phyloP scores from a whole-genome alignment of 2,797 vertebrate genomes.

The Molothrus aeneus region DNA sequence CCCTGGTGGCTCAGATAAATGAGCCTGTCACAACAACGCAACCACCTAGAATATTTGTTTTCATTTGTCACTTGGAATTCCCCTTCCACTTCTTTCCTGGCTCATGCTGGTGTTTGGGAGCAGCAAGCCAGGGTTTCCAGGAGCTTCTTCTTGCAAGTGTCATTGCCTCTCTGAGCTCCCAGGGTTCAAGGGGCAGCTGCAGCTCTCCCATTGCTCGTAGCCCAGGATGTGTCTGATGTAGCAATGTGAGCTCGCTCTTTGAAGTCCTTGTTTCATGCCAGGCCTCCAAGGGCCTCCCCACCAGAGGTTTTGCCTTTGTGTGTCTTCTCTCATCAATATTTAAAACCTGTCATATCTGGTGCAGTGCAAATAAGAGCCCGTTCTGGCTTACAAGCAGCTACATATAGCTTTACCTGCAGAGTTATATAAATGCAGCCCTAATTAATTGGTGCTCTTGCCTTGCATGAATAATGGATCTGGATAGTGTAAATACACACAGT shows the following conservation, averaged over 20 bases:
- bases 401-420: slow-evolving; percentile 32
- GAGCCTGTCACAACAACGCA: slow-evolving; percentile 33
- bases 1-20: slow-evolving; percentile 53
- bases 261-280: slow-evolving; percentile 34
- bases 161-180: not conserved
- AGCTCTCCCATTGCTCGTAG: not conserved
- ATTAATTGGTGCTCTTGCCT: slow-evolving; percentile 38
- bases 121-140: not conserved
- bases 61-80: slow-evolving; percentile 34
- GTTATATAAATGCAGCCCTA: slow-evolving; percentile 40
- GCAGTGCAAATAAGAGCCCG: not conserved
- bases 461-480: slow-evolving; percentile 33
- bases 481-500: slow-evolving; percentile 35
- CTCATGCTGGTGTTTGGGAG: not conserved
- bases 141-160: not conserved
- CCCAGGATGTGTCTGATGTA: not conserved
- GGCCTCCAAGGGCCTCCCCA: not conserved
- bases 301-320: slow-evolving; percentile 9
- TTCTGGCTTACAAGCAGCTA: not conserved
- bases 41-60: slow-evolving; percentile 36
- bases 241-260: not conserved
- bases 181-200: not conserved
- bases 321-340: slow-evolving; percentile 38
- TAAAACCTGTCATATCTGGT: slow-evolving; percentile 47
- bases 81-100: not conserved